A percentile compares a stretch with the other conserved stretches of the same genome.
Evolutionary conservation across 2,113 vertebrate species (phyloP).

Genomic region (Dromiciops gliroides): DNA sequence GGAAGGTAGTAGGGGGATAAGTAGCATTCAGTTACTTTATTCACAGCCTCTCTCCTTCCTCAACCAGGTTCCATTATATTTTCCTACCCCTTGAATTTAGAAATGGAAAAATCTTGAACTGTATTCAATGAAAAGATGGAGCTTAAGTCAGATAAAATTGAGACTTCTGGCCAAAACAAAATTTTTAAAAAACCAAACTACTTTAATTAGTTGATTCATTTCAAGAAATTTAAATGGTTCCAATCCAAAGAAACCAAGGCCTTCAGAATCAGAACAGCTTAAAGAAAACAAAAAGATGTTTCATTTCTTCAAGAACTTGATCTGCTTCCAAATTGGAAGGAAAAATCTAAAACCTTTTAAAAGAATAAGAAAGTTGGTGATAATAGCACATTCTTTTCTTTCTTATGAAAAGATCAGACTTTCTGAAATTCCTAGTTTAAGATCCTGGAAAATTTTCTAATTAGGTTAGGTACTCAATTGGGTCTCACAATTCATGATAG

Average conservation of each 20-base stretch:
- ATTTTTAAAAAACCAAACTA: constrained; percentile 24
- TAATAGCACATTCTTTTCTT: constrained; percentile 31
- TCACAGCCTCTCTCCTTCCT: background rate
- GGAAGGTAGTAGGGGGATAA: background rate
- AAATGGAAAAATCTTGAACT: background rate
- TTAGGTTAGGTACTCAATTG: background rate
- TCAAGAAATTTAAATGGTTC: constrained; percentile 64
- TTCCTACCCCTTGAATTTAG: constrained; percentile 40
- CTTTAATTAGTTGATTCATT: constrained; percentile 63
- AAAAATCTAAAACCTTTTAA: constrained; percentile 63
- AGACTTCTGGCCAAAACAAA: constrained; percentile 43
- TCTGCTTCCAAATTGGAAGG: constrained; percentile 65
- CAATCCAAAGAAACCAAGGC: constrained; percentile 53
- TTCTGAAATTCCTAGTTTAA: constrained; percentile 31
- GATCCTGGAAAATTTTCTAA: constrained; percentile 44
- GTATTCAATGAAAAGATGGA: constrained; percentile 13
- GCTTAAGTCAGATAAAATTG: background rate
- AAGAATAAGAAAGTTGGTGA: constrained; percentile 52
- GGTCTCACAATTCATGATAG: constrained; percentile 14
- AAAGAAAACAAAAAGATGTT: constrained; percentile 55
- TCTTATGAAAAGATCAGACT: background rate
- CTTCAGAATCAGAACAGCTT: constrained; percentile 58
- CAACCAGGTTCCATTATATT: constrained; percentile 16
- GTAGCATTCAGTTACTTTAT: constrained; percentile 7
- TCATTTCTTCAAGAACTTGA: constrained; percentile 60